Conservation (phyloP, 2,113 vertebrate species). For the Ellobius talpinus region DNA sequence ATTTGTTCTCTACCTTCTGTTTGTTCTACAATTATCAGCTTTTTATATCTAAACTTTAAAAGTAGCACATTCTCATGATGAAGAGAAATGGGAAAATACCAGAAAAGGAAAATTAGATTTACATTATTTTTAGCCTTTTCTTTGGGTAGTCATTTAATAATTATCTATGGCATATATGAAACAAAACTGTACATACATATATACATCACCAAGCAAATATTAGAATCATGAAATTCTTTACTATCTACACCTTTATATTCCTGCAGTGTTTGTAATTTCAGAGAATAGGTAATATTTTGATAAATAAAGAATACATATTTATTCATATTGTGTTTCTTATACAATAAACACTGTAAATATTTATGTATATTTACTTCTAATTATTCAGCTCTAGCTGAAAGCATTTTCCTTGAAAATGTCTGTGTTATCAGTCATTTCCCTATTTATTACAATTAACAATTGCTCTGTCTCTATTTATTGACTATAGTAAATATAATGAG, state of each 20-base stretch:
- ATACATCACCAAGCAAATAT: not conserved
- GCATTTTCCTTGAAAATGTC: not conserved
- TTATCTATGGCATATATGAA: not conserved
- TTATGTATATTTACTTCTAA: not conserved
- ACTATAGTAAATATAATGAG: not conserved
- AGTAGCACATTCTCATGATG: not conserved
- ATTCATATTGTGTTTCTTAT: not conserved
- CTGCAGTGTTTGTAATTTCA: constrained; percentile 1
- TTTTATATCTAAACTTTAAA: not conserved
- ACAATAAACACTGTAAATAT: not conserved
- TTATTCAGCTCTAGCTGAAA: not conserved
- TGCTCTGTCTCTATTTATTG: not conserved
- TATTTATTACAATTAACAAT: not conserved
- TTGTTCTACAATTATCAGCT: not conserved
- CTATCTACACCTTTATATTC: not conserved
- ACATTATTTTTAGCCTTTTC: not conserved
- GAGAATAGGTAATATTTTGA: constrained; percentile 7
- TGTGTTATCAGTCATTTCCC: not conserved
- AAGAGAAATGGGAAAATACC: not conserved
- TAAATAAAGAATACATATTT: not conserved
- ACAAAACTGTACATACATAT: not conserved
- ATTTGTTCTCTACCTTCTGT: not conserved
- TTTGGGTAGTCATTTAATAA: constrained; percentile 24
- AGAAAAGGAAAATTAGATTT: constrained; percentile 17
- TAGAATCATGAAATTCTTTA: not conserved